These are phyloP conservation scores for human DNA, from an alignment of 2,113 vertebrate genomes.

Conservation along the genomic window DNA sequence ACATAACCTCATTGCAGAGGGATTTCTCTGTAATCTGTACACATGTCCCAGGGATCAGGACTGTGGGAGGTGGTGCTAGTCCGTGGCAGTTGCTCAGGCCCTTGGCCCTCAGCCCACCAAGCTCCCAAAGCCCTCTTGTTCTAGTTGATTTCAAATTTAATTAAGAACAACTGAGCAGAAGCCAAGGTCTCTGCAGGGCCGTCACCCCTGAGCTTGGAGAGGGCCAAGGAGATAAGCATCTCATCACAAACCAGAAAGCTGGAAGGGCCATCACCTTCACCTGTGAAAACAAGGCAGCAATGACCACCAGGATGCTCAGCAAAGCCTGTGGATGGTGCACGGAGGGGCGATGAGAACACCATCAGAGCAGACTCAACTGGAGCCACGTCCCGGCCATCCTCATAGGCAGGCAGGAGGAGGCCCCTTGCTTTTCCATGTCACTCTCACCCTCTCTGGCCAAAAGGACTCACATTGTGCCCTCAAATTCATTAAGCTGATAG, in stretches of 20 bases:
- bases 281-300: not conserved
- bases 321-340: not conserved
- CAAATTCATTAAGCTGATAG: not conserved
- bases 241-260: not conserved
- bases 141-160: conserved; percentile 80
- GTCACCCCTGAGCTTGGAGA: conserved; percentile 23
- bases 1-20: conserved; percentile 63
- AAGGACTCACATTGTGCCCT: not conserved
- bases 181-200: conserved; percentile 53
- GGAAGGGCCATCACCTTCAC: not conserved
- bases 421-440: accelerated
- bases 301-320: not conserved
- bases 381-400: not conserved
- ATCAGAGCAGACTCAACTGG: accelerated
- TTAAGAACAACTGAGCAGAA: conserved; percentile 78
- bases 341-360: not conserved
- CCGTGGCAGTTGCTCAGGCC: conserved; percentile 86
- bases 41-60: conserved; percentile 90
- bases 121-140: conserved; percentile 80
- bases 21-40: conserved; percentile 90
- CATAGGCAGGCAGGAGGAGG: accelerated
- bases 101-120: conserved; percentile 86
- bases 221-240: not conserved
- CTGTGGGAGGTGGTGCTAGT: conserved; percentile 89
- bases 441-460: accelerated